Percentiles rank a stretch among this genome's conserved stretches.
These are phyloP conservation scores for Penaeus monodon DNA, from an alignment of 2,888 invertebrate species.

Conservation along the genomic window DNA sequence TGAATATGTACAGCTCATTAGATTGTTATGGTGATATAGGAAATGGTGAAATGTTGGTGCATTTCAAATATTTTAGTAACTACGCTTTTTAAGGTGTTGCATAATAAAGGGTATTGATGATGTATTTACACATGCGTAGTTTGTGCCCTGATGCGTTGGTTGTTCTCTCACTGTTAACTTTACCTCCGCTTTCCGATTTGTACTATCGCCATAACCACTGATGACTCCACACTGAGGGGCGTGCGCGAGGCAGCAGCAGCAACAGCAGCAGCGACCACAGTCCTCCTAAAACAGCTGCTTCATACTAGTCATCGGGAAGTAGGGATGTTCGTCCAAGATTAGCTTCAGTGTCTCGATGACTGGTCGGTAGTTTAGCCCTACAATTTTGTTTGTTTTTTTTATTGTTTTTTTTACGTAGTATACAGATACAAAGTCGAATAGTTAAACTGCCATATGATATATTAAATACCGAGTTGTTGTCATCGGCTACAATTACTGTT, in stretches of 20 bases:
- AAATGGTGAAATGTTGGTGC: slow-evolving; percentile 40
- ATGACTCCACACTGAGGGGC: slow-evolving; percentile 44
- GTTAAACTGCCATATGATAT: no score
- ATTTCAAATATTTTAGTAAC: slow-evolving; percentile 40
- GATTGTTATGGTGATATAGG: slow-evolving; percentile 23
- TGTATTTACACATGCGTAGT: slow-evolving; percentile 38
- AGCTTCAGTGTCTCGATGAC: no score
- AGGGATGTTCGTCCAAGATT: no score
- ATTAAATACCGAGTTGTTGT: no score
- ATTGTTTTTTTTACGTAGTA: no score
- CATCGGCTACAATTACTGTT: no score
- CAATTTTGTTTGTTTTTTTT: no score
- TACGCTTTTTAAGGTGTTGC: slow-evolving; percentile 48
- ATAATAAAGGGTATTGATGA: slow-evolving; percentile 33
- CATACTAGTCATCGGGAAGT: neutral
- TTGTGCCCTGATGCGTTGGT: slow-evolving; percentile 49
- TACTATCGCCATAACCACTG: slow-evolving; percentile 35
- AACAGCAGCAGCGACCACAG: neutral
- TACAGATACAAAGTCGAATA: no score
- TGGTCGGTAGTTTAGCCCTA: no score
- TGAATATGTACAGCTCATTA: slow-evolving; percentile 8
- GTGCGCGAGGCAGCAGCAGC: slow-evolving; percentile 40
- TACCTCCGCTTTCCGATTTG: slow-evolving; percentile 33
- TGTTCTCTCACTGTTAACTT: slow-evolving; percentile 35
- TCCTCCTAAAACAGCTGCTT: slow-evolving; percentile 25